Conservation (phyloP, 2,113 vertebrate genomes). For the Mesocricetus auratus region DNA sequence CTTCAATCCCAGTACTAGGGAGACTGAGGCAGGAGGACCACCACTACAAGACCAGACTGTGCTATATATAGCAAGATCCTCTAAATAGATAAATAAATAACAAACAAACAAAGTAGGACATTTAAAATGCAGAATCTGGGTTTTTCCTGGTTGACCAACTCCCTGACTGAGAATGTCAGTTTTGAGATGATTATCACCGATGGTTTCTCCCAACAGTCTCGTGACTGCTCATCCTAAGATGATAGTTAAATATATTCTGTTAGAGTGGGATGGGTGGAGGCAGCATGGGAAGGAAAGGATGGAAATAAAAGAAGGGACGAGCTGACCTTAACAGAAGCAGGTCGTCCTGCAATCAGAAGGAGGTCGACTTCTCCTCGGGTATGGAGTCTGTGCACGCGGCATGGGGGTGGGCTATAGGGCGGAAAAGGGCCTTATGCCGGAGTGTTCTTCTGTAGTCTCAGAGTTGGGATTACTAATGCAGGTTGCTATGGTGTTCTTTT, state of each 20-base stretch:
- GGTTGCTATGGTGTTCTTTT: neutral
- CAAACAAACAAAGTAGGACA: neutral
- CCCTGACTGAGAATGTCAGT: neutral
- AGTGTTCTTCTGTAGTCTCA: neutral
- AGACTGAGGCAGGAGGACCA: neutral
- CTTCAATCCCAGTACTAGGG: neutral
- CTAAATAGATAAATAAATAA: neutral
- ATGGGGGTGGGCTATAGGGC: neutral
- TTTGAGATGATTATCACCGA: slow-evolving; percentile 9
- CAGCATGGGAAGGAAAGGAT: neutral
- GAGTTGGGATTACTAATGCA: neutral
- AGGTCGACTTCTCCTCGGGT: neutral
- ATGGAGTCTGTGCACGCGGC: rapidly evolving
- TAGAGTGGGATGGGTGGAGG: neutral
- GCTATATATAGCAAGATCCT: too few species aligned
- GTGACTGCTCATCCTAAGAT: neutral
- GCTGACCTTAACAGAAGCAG: neutral
- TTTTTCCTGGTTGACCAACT: neutral
- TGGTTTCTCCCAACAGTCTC: neutral
- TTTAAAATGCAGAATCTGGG: neutral
- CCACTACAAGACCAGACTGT: neutral
- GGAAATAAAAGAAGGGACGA: neutral
- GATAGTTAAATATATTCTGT: neutral
- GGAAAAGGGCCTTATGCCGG: neutral
- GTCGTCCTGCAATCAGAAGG: neutral